Base-by-base conservation (phyloP, 2,113 vertebrate species). In the Pluvianellus socialis region DNA sequence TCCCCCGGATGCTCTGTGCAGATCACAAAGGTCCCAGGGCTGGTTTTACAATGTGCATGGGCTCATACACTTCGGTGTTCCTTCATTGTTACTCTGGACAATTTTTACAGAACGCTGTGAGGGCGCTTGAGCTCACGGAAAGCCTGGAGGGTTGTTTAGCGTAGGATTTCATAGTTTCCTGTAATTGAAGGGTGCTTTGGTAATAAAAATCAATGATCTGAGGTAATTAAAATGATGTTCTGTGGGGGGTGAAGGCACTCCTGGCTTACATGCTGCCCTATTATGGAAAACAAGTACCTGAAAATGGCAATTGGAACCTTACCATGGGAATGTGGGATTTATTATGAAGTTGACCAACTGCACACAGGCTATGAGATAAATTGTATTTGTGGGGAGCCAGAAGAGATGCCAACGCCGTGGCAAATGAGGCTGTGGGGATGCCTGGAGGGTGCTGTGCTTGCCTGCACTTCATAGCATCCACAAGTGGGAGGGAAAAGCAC, bases 121-220 rank as follows among this genome's bases (percentile, higher is more conserved):
- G 44, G 66, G 52, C 0, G 1, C 40, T 80, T 52, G 77, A 79
- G 93, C 94, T 82, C 52, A 24, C 44, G 85, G 84, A 22, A 81
- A 55, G 44, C 87, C 91, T 72, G 65, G 28, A 89, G 87, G 58
- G 62, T 55, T 79, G 50, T 85, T 81, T 45, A 82, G 80, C 0
- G 0, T 87, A 84, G 61, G 47, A 65, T 96, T 95, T 92, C 49
- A 8, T 53, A 79, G 92, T 91, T 96, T 95, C 87, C 86, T 95
- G 80, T 96, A 94, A 89, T 62, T 94, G 83, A 90, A 94, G 84
- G 84, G 86, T 79, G 77, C 83, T 91, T 89, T 94, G 58, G 76
- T 94, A 94, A 94, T 97, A 95, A 97, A 92, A 97, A 94, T 95
- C 94, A 95, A 87, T 96, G 95, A 91, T 91, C 73, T 91, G 94